Evolutionary conservation across 2,888 invertebrate species (phyloP).

Genomic region (Hipparchia sbordonii): DNA sequence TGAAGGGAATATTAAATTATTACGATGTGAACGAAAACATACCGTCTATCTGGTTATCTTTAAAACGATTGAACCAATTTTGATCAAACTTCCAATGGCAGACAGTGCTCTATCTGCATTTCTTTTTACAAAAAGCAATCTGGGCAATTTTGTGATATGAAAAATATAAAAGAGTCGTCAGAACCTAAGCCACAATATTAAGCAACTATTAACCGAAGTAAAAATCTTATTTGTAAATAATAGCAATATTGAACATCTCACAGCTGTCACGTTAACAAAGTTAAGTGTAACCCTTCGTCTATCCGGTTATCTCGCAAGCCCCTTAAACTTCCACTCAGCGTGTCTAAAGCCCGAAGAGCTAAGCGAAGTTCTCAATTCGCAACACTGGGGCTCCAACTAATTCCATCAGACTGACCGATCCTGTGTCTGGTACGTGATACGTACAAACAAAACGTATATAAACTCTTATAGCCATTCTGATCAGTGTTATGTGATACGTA

Average conservation of each 20-base stretch:
- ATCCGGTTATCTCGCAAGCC: conserved; percentile 5
- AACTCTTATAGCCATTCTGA: not conserved
- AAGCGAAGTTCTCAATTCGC: conserved; percentile 22
- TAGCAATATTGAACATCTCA: conserved; percentile 1
- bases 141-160: no score
- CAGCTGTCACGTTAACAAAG: conserved; percentile 17
- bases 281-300: conserved; percentile 17
- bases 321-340: conserved; percentile 27
- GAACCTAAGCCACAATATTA: no score
- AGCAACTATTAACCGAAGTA: no score
- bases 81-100: no score
- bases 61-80: no score
- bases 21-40: no score
- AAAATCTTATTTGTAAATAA: not conserved
- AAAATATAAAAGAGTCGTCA: no score
- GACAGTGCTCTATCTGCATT: no score
- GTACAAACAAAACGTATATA: conserved; percentile 6
- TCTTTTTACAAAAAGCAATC: no score
- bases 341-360: conserved; percentile 30
- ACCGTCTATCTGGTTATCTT: no score
- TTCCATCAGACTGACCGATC: conserved; percentile 33
- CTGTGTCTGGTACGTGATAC: conserved; percentile 26
- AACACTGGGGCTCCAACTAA: conserved; percentile 29
- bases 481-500: no score
- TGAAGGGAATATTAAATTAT: no score